Base-by-base conservation (phyloP, 2,888 invertebrate species). In the Rambutsinella grinnellia region DNA sequence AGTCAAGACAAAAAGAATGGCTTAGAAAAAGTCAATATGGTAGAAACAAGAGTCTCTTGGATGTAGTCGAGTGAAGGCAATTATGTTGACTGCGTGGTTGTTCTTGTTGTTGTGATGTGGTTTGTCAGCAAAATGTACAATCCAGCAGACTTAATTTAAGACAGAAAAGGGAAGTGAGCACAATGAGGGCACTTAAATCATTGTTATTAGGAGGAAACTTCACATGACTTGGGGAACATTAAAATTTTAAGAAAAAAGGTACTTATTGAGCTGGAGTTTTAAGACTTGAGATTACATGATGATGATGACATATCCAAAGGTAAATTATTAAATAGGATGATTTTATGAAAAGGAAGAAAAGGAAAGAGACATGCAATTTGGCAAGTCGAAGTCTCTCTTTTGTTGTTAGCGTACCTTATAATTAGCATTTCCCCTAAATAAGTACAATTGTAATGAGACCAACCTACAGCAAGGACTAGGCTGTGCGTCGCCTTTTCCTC, bases 331-430 rank as follows among this genome's bases (percentile, higher is more conserved):
- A 72, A 66, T 72, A 51, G 72, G 49, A 72, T 72, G 72, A 72
- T 72, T 54, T 72, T 21, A 23, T n/a, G 56, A 27, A 62, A 69
- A 61, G 49, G 54, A 54, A 26, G 76, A 67, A 71, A 63, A 68
- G 24, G 49, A 54, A 61, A 49, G 61, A 76, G 66, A 79, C 78
- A 81, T 79, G 81, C 76, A 78, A 81, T 81, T 81, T 81, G 78
- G 72, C 79, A 79, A 79, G 81, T 79, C 79, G 77, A 36, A 79
- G 81, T 79, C 81, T 79, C 66, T 60, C 63, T 24, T 56, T 24
- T 60, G 19, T 60, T 57, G 23, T 53, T 65, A 51, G 15, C 49
- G 23, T 56, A 75, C 66, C 66, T 36, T 72, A 66, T 72, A 72
- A 72, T 72, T 72, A 72, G 60, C 72, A 72, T 72, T 66, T 66